Conservation (phyloP, 2,113 vertebrate genomes). For the Hyaena hyaena region DNA sequence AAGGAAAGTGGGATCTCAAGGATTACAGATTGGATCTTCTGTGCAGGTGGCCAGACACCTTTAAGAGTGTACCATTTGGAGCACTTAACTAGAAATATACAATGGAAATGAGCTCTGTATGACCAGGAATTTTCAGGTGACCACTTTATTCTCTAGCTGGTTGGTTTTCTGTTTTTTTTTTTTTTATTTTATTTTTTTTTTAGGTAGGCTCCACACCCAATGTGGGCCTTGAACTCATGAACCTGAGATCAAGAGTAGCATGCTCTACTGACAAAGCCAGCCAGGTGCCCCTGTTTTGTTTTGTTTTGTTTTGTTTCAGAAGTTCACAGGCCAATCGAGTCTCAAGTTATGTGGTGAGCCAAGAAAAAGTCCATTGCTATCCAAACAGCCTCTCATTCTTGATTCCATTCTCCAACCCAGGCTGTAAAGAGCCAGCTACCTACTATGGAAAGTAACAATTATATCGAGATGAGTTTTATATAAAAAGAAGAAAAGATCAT, state of each 20-base stretch:
- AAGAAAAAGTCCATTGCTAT: neutral
- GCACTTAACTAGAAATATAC: neutral
- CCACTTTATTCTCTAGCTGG: neutral
- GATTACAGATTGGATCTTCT: neutral
- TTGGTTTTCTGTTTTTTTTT: too few species aligned
- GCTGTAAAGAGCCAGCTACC: neutral
- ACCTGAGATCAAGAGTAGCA: too few species aligned
- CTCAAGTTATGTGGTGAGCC: neutral
- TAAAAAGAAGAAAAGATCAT: neutral
- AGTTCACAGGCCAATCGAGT: neutral
- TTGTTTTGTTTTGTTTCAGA: neutral
- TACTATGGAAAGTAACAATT: neutral
- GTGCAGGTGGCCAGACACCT: neutral
- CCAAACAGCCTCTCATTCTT: neutral
- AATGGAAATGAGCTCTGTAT: neutral
- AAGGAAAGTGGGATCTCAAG: neutral
- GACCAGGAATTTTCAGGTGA: neutral
- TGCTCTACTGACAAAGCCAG: too few species aligned
- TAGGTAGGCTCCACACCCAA: too few species aligned
- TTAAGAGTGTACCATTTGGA: neutral
- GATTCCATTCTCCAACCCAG: neutral
- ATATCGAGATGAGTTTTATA: neutral
- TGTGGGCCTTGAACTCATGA: too few species aligned
- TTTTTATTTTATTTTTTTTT: too few species aligned
- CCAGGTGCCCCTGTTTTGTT: too few species aligned